These are phyloP conservation scores for Adineta ricciae DNA, from an alignment of 2,888 invertebrate species.

Conservation along the genomic window DNA sequence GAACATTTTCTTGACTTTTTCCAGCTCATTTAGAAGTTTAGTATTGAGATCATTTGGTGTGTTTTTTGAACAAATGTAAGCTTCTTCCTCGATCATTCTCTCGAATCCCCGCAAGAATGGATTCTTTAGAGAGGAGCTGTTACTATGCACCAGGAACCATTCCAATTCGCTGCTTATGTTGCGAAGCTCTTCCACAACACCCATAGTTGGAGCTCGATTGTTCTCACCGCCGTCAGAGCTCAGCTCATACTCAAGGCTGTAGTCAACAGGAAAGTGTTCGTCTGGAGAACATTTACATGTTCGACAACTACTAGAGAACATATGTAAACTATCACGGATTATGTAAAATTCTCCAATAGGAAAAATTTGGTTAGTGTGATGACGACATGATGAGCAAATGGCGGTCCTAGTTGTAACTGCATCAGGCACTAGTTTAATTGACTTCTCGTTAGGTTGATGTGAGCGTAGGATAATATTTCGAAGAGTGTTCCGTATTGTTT, in stretches of 20 bases:
- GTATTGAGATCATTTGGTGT: too few relatives aligned
- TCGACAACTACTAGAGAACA: not conserved
- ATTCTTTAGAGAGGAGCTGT: not conserved
- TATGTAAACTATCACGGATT: not conserved
- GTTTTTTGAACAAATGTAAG: not conserved
- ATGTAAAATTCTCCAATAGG: not conserved
- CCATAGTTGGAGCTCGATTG: too few relatives aligned
- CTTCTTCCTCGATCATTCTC: not conserved
- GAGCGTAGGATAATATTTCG: not conserved
- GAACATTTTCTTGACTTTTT: too few relatives aligned
- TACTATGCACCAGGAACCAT: not conserved
- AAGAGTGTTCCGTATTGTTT: not conserved
- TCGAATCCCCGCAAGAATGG: not conserved
- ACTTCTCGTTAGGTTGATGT: not conserved
- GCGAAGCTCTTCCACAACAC: not conserved
- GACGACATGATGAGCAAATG: not conserved
- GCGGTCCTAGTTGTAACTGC: not conserved
- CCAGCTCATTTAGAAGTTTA: too few relatives aligned
- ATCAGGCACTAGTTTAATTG: not conserved
- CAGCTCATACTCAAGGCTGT: not conserved
- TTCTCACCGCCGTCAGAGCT: too few relatives aligned
- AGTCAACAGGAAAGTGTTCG: not conserved
- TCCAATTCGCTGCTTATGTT: not conserved
- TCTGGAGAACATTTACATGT: not conserved
- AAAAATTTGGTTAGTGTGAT: not conserved